Base-by-base conservation (phyloP, 2,113 vertebrate genomes). In the Lophius piscatorius region DNA sequence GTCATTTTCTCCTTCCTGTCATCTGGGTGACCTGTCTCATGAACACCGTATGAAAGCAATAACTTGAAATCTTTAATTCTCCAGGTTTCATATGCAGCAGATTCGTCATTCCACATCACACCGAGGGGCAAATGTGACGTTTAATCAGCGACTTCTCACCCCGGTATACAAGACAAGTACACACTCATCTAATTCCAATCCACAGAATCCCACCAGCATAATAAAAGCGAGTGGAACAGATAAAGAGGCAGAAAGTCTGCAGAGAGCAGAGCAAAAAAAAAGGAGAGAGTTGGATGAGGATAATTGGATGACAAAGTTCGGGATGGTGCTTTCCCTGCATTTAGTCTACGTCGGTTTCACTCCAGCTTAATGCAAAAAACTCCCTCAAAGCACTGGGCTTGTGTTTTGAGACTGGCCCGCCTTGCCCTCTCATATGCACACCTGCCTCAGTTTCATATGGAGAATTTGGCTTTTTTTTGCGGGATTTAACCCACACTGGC, bases 301-400 rank as follows among this genome's bases (percentile, higher is more conserved):
- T 73, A 77, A 84, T 52, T 78, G 74, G 60, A 46, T 59, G 70
- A 54, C 68, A 69, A 68, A 59, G 76, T 80, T 73, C 67, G 71
- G 52, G 34, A 36, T 28, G 39, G 70, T 70, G 75, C 24, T 83
- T 84, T 82, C 74, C 76, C 76, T 3, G 23, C 49, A 61, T 84
- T 77, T 52, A 67, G 35, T 69, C 52, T 23, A 55, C 49, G 46
- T 56, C 1, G 1, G 69, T 57, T 77, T 85, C 72, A 79, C 71
- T 74, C 31, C 12, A 20, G 58, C 50, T 35, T 69, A 54, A 77
- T 83, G 51, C 23, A 6, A 33, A 67, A 58, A 52, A 23, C 55
- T 71, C 63, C 44, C 68, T 41, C 33, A 63, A 13, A 45, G 47
- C 29, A 14, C 18, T 31, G 31, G 26, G 35, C 45, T 58, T 4